Base-by-base conservation (phyloP, 2,888 invertebrate genomes). In the Romanomermis culicivorax region DNA sequence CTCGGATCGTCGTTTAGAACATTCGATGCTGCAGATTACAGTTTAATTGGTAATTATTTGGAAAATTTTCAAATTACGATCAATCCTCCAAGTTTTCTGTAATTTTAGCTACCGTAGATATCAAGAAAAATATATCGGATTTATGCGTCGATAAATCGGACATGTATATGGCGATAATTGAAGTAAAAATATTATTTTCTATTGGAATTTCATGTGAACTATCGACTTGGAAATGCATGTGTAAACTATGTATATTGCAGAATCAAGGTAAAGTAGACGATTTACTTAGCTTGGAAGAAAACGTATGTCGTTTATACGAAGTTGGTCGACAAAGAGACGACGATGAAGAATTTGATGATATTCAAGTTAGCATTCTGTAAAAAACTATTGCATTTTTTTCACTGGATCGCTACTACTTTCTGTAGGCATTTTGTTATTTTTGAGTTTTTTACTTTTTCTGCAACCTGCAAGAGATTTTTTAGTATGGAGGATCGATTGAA, bases 1-100 rank as follows among this genome's bases (percentile, higher is more conserved):
- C 86, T 80, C 67, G 84, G 87, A 63, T 85, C 88, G 36, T 88
- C 88, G 61, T 91, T 95, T 70, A 85, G 89, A 69, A 89, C 91
- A 0, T 76, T 95, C 43, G 93, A 95, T 72, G 82, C 89, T 1
- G 80, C 80, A 62, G 89, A 95, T 71, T 97, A 95, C 70, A 55
- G 23, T n/a, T 23, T 55, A 23, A 55, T 55, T 30, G 55, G 55
- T 55, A 50, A 23, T 4, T 24, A 24, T n/a, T 3, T 26, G 29
- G 26, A n/a, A n/a, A n/a, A n/a, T n/a, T n/a, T n/a, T n/a, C n/a
- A n/a, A 11, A 14, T 14, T 42, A 14, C 11, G 11, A 11, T 14
- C 11, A 42, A 42, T n/a, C 72, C 82, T 89, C 1, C 80, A 80
- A 63, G 89, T 95, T 71, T 97, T 95, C 70, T 82, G 58, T 58